Conservation (phyloP, 2,888 invertebrate species). For the Amiota mariae region DNA sequence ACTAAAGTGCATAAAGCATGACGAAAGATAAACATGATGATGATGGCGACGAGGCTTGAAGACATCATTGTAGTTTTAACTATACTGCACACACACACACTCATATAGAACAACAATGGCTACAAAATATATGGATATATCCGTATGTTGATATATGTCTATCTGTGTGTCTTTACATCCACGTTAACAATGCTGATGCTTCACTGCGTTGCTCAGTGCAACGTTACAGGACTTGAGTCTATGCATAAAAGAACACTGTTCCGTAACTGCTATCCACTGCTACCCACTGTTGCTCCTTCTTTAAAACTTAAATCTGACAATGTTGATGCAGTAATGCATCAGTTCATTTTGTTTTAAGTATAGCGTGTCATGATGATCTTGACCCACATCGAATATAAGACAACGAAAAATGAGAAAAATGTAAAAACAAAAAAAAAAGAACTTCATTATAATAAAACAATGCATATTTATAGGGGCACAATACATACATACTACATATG, state of each 20-base stretch:
- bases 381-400: slow-evolving; percentile 53
- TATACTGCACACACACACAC: background rate
- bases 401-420: slow-evolving; percentile 27
- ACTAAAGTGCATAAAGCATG: slow-evolving; percentile 11
- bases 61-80: background rate
- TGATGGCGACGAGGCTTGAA: no score
- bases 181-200: background rate
- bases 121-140: background rate
- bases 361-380: slow-evolving; percentile 52
- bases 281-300: no score
- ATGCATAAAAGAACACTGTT: no score
- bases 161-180: background rate
- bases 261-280: no score
- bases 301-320: background rate
- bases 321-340: background rate
- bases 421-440: slow-evolving; percentile 31
- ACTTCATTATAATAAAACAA: slow-evolving; percentile 58
- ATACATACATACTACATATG: no score
- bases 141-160: background rate
- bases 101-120: no score
- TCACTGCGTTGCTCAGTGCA: no score
- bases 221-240: no score
- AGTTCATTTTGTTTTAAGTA: background rate
- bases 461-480: slow-evolving; percentile 17
- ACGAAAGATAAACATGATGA: slow-evolving; percentile 11